These are phyloP conservation scores for Chromoteleia sp. DNA, from an alignment of 2,888 invertebrate species.

Conservation along the genomic window DNA sequence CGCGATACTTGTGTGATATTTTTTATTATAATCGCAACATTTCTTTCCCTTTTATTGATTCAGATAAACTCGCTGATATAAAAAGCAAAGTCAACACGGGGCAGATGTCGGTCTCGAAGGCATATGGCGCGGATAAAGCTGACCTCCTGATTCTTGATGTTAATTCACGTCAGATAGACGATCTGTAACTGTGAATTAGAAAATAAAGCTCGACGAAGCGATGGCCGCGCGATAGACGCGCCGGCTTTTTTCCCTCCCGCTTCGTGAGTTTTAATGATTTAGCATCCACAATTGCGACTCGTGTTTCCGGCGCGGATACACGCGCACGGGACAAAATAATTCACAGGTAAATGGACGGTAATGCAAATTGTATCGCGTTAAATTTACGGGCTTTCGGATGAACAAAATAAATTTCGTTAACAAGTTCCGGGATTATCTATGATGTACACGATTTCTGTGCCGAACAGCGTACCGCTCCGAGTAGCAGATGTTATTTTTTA, in stretches of 20 bases:
- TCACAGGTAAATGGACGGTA: conserved; percentile 35
- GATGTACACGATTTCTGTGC: conserved; percentile 38
- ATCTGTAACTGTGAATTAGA: conserved; percentile 55
- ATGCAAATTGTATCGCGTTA: conserved; percentile 15
- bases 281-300: conserved; percentile 15
- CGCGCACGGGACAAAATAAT: conserved; percentile 12
- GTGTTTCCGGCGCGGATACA: conserved; percentile 26
- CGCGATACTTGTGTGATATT: conserved; percentile 21
- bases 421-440: conserved; percentile 52
- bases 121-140: conserved; percentile 47
- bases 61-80: conserved; percentile 50
- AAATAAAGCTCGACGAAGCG: conserved; percentile 57
- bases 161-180: conserved; percentile 55
- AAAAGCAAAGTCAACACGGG: conserved; percentile 33
- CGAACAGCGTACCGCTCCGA: conserved; percentile 21
- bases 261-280: conserved; percentile 39
- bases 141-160: conserved; percentile 48
- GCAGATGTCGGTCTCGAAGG: conserved; percentile 46
- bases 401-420: conserved; percentile 57
- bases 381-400: conserved; percentile 24
- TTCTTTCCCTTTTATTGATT: conserved; percentile 33
- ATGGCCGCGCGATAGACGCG: conserved; percentile 24
- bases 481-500: conserved; percentile 44
- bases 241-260: neutral
- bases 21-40: conserved; percentile 52